Evolutionary conservation across 2,797 vertebrate species (phyloP).

Genomic region (Chloroceryle inda): DNA sequence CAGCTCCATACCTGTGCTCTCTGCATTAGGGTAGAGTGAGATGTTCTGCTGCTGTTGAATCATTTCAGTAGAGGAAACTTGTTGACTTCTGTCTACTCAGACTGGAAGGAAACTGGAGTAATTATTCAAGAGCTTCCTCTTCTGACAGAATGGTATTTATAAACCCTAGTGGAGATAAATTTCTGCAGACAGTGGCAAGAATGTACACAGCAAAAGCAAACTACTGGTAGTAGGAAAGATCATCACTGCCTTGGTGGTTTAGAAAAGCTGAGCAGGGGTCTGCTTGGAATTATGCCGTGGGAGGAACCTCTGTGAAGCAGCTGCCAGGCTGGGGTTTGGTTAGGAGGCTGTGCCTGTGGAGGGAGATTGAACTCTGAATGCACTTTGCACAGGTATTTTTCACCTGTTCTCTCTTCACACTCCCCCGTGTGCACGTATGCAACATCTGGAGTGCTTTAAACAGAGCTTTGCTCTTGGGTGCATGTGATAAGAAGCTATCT

Average conservation of each 20-base stretch:
- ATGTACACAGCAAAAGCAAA: neutral
- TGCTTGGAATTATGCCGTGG: neutral
- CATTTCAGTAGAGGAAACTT: neutral
- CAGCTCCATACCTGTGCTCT: neutral
- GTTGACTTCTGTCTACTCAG: neutral
- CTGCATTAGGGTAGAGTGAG: neutral
- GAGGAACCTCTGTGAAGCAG: neutral
- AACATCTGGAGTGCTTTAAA: neutral
- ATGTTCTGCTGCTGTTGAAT: neutral
- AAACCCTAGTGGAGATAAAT: neutral
- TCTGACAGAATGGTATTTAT: neutral
- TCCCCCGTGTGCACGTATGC: rapidly evolving
- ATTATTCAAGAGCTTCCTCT: neutral
- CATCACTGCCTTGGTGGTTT: neutral
- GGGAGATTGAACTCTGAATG: neutral
- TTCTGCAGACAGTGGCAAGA: neutral
- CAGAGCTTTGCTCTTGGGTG: neutral
- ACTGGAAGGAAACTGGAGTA: neutral
- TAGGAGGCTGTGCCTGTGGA: neutral
- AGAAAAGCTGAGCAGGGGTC: neutral
- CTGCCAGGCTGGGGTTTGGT: neutral
- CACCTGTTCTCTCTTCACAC: neutral
- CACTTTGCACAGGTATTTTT: neutral
- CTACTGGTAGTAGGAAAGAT: neutral
- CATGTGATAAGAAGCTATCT: neutral